Conservation (phyloP, 2,113 vertebrate species). For the Mormyrus iriodes region DNA sequence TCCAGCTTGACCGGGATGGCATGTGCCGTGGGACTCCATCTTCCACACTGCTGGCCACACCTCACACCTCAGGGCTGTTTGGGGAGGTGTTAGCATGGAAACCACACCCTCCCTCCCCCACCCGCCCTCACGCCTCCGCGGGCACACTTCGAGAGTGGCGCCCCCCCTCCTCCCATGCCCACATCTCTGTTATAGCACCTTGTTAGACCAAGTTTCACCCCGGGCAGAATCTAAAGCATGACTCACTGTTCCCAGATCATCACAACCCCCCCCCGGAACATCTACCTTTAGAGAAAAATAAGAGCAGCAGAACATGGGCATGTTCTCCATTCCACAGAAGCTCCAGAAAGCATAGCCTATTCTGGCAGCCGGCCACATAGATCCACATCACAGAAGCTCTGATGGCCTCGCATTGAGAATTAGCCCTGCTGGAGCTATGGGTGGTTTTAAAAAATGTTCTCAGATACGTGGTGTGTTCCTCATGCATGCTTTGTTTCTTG, state of each 20-base stretch:
- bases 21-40: not conserved
- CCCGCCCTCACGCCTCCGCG: conserved; percentile 23
- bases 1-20: not conserved
- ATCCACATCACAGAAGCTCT: not conserved
- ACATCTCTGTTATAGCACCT: conserved; percentile 6
- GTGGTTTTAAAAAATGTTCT: not conserved
- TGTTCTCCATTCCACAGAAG: not conserved
- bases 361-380: not conserved
- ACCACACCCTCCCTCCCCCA: not conserved
- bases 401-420: not conserved
- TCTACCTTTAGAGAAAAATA: not conserved
- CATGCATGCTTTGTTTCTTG: not conserved
- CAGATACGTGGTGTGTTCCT: not conserved
- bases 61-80: not conserved
- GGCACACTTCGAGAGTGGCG: conserved; percentile 16
- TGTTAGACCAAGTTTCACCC: conserved; percentile 11
- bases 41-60: not conserved
- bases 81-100: conserved; percentile 1
- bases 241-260: not conserved
- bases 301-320: not conserved
- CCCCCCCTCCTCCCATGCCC: not conserved
- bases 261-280: not conserved
- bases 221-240: not conserved
- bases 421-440: too few species aligned
- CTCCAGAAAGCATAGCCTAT: not conserved